Evolutionary conservation across 2,888 invertebrate species (phyloP).

Genomic region (Oligia fasciuncula): DNA sequence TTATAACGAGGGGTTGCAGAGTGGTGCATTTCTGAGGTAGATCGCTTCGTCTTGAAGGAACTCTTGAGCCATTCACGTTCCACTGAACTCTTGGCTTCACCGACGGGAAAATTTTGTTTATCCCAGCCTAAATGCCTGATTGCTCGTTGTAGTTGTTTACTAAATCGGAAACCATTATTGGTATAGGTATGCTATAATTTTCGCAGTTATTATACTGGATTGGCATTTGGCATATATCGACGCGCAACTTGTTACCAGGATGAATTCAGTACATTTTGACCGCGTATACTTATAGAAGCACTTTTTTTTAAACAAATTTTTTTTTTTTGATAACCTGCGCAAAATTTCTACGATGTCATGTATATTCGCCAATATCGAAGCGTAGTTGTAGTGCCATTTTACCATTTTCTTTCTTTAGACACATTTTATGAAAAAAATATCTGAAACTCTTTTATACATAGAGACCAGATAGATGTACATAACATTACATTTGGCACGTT

Average conservation of each 20-base stretch:
- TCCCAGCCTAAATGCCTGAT: neutral
- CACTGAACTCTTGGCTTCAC: neutral
- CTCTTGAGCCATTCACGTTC: constrained; percentile 10
- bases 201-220: neutral
- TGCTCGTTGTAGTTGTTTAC: neutral
- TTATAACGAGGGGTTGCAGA: constrained; percentile 37
- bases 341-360: neutral
- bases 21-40: constrained; percentile 1
- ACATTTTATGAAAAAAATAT: neutral
- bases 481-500: neutral
- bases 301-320: neutral
- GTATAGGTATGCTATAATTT: neutral
- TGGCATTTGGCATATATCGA: no score
- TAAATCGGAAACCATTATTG: neutral
- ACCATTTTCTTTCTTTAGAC: neutral
- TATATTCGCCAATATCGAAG: no score
- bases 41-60: constrained; percentile 5
- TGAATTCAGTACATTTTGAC: neutral
- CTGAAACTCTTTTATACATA: neutral
- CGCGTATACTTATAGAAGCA: neutral
- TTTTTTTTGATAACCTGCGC: no score
- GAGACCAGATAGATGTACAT: neutral
- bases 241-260: neutral
- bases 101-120: constrained; percentile 26
- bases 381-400: neutral